A percentile compares a stretch with the other conserved stretches of the same genome.
Evolutionary conservation across 2,888 invertebrate genomes (phyloP).

Genomic region (Dusona sp.): DNA sequence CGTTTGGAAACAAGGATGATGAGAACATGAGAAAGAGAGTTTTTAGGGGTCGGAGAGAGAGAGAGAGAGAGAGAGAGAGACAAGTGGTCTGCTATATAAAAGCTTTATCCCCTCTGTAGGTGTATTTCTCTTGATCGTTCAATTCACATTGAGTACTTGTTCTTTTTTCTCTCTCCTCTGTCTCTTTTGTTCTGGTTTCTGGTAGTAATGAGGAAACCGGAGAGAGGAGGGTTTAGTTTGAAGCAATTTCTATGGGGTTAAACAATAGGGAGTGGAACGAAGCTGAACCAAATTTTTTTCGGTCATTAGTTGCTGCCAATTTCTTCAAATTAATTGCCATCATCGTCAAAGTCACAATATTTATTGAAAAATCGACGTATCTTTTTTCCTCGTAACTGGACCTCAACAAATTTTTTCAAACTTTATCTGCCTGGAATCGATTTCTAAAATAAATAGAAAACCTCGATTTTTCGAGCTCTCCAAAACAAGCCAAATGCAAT

Average conservation of each 20-base stretch:
- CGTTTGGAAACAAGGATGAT: constrained; percentile 34
- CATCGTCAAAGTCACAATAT: background rate
- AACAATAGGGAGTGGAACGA: constrained; percentile 11
- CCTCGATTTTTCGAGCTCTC: too few species aligned
- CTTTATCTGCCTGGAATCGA: too few species aligned
- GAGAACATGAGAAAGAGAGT: constrained; percentile 30
- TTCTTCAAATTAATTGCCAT: background rate
- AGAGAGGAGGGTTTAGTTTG: background rate
- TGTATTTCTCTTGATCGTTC: constrained; percentile 42
- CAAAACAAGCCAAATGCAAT: background rate
- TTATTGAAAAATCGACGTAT: too few species aligned
- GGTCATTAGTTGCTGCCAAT: background rate
- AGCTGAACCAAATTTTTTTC: background rate
- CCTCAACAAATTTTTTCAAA: too few species aligned
- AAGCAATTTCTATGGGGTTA: constrained; percentile 38
- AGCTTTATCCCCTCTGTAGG: constrained; percentile 32
- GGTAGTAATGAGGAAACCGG: constrained; percentile 51
- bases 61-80: background rate
- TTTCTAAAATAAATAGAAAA: too few species aligned
- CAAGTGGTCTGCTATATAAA: background rate
- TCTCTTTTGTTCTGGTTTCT: constrained; percentile 48
- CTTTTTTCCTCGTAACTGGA: background rate
- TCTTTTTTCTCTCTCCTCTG: constrained; percentile 12
- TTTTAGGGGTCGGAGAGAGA: background rate
- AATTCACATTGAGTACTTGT: constrained; percentile 29